These are phyloP conservation scores for Drosophila kikkawai DNA, from an alignment of 1,140 invertebrate genomes.

Conservation along the genomic window DNA sequence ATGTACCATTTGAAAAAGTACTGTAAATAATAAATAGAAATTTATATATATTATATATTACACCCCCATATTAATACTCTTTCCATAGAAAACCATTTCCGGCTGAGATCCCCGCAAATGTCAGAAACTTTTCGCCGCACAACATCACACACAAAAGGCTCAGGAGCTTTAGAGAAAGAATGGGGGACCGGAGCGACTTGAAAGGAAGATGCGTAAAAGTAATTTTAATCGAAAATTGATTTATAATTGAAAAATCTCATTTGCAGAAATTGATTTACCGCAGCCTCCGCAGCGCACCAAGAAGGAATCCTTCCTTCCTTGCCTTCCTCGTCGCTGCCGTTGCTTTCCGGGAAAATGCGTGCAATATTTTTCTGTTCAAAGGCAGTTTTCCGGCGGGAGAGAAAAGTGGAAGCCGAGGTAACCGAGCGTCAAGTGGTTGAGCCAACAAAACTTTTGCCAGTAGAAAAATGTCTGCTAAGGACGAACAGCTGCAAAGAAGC, in stretches of 20 bases:
- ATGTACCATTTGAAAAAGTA: too few relatives aligned
- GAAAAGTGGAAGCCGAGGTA: constrained; percentile 51
- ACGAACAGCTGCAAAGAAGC: constrained; percentile 59
- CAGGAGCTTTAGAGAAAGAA: background rate
- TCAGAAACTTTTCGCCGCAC: constrained; percentile 56
- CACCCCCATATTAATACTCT: background rate
- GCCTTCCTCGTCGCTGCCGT: background rate
- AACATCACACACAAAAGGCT: constrained; percentile 30
- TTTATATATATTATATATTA: background rate
- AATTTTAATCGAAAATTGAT: constrained; percentile 85
- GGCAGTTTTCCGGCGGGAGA: constrained; percentile 17
- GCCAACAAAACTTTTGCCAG: constrained; percentile 72
- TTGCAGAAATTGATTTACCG: constrained; percentile 84
- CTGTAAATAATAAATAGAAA: background rate
- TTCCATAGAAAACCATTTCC: background rate
- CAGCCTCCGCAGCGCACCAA: constrained; percentile 69
- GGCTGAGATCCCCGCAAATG: constrained; percentile 17
- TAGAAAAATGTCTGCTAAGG: constrained; percentile 75
- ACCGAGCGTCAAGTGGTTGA: constrained; percentile 78
- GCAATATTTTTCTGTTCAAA: constrained; percentile 73
- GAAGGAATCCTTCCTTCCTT: constrained; percentile 24
- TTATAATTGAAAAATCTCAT: constrained; percentile 85
- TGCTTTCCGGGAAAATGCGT: constrained; percentile 59
- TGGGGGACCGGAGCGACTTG: constrained; percentile 12
- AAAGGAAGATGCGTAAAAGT: constrained; percentile 79